Base-by-base conservation (phyloP, 2,888 invertebrate species). In the Diadegma fenestrale region DNA sequence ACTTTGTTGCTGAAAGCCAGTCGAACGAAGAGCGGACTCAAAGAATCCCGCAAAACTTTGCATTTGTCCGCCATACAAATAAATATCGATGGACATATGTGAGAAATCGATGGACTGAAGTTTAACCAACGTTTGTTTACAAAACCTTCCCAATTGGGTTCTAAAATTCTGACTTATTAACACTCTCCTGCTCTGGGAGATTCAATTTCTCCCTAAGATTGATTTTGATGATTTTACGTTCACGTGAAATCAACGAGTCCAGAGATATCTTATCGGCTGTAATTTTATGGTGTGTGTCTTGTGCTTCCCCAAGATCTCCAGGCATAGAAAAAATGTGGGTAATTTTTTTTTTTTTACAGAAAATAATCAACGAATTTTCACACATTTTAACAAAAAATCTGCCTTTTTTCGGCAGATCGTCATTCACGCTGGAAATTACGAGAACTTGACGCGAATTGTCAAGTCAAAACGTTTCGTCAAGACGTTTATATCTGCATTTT, bases 1-100 rank as follows among this genome's bases (percentile, higher is more conserved):
- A 85, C 85, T 82, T 76, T 85, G 64, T 79, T 82, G 71, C 82
- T 79, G 79, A 82, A 85, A 85, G 85, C 73, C 78, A 64, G 69
- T 81, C 75, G 76, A 79, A 69, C 76, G 58, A 48, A 75, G 75
- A 80, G 58, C 69, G 71, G 75, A 63, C 64, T 79, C 82, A 79
- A 85, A 82, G 79, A 79, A 77, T 26, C 69, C 51, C 84, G 81
- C 77, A 10, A 12, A 45, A 71, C 63, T 80, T 61, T 63, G 75
- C 71, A 78, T 41, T 22, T 48, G 66, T 76, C n/a, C 26, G 58
- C 26, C 26, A 58, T 58, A 58, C 14, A 22, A 66, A 64, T 58
- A 68, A 22, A 61, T 58, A 69, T 33, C 14, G 19, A 12, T 14
- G 58, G 33, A 54, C n/a, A 8, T 19, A 10, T 64, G 19, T 37